Conservation (phyloP, 2,113 vertebrate species). For the Ceyx margarethae region DNA sequence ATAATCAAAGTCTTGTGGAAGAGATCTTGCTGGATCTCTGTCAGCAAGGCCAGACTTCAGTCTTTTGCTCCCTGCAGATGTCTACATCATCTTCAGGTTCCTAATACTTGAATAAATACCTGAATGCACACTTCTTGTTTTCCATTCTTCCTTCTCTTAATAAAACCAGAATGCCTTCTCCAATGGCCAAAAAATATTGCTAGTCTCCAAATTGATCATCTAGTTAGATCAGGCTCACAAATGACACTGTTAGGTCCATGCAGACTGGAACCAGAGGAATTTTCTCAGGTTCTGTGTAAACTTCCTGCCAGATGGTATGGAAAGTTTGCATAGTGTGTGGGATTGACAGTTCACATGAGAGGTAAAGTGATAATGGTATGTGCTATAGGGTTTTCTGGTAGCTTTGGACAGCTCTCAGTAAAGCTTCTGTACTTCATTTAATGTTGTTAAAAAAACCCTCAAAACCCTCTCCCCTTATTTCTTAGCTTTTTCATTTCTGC, state of each 20-base stretch:
- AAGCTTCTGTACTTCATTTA: neutral
- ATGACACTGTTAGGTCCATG: neutral
- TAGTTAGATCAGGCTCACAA: neutral
- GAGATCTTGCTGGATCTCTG: neutral
- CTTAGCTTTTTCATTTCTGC: neutral
- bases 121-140: neutral
- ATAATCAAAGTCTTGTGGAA: neutral
- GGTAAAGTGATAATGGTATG: neutral
- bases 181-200: neutral
- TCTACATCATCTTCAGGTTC: neutral
- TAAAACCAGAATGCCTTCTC: neutral
- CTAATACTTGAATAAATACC: neutral
- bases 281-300: slow-evolving; percentile 29
- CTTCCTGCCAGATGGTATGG: slow-evolving; percentile 36
- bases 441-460: neutral
- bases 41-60: neutral
- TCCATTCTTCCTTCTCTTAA: neutral
- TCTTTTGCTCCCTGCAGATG: neutral
- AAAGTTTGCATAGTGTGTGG: slow-evolving; percentile 18
- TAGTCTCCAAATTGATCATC: neutral
- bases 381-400: slow-evolving; percentile 9
- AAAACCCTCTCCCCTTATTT: neutral
- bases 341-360: slow-evolving; percentile 38
- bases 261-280: slow-evolving; percentile 1
- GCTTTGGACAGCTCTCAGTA: neutral